A percentile compares a stretch with the other conserved stretches of the same genome.
Conservation (phyloP, 2,797 vertebrate genomes). For the Leptatherina wallacei region DNA sequence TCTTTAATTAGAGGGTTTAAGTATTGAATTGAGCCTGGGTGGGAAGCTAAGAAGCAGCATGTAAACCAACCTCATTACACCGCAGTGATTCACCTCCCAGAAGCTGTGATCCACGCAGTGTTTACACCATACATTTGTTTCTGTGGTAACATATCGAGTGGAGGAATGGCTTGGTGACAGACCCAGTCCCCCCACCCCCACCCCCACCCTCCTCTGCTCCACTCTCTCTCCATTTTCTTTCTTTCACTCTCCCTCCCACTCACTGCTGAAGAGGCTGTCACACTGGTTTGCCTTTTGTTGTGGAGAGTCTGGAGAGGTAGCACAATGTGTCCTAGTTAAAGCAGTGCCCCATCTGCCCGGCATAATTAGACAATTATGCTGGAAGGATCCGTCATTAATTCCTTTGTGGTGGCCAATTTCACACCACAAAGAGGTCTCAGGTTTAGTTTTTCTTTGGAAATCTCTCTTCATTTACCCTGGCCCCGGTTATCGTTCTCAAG, state of each 20-base stretch:
- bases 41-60: conserved; percentile 78
- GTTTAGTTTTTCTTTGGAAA: conserved; percentile 76
- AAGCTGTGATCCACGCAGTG: conserved; percentile 77
- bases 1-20: conserved; percentile 83
- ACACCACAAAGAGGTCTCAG: conserved; percentile 77
- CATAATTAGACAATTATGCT: conserved; percentile 87
- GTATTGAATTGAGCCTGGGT: conserved; percentile 76
- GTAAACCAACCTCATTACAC: conserved; percentile 83
- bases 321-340: conserved; percentile 87
- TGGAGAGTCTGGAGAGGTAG: conserved; percentile 83
- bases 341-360: conserved; percentile 84
- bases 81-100: conserved; percentile 81
- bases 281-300: conserved; percentile 84
- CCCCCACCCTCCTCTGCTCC: conserved; percentile 35
- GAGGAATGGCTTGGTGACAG: conserved; percentile 81
- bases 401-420: conserved; percentile 84
- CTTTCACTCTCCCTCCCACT: conserved; percentile 80
- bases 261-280: conserved; percentile 82
- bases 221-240: conserved; percentile 73
- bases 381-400: conserved; percentile 84
- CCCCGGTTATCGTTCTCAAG: conserved; percentile 66
- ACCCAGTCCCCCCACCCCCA: conserved; percentile 37
- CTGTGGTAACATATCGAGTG: conserved; percentile 84
- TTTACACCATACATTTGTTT: conserved; percentile 85
- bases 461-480: conserved; percentile 70